phyloP scores from a whole-genome alignment of 1,140 invertebrate species.

The Rhynchophorus ferrugineus region DNA sequence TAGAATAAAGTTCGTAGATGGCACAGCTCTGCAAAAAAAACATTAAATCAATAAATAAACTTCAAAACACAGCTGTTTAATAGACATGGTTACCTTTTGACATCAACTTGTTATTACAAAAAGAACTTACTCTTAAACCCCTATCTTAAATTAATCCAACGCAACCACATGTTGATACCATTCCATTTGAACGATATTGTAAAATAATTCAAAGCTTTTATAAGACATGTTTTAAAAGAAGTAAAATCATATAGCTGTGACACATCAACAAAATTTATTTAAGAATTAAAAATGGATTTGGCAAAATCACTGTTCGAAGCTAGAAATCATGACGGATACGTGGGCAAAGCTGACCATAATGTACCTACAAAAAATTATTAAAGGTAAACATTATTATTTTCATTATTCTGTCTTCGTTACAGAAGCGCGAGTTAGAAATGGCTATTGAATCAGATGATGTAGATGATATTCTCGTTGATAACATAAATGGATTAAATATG shows the following conservation, averaged over 20 bases:
- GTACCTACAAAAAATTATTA: conserved; percentile 44
- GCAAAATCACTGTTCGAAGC: conserved; percentile 79
- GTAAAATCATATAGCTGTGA: not conserved
- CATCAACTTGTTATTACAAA: not conserved
- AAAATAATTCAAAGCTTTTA: no score
- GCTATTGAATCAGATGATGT: conserved; percentile 75
- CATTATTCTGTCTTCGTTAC: conserved; percentile 14
- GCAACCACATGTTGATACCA: not conserved
- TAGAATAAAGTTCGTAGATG: no score
- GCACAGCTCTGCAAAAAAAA: no score
- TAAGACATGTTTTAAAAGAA: no score
- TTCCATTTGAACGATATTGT: not conserved
- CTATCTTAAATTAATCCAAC: not conserved
- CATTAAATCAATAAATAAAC: not conserved
- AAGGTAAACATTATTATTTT: not conserved
- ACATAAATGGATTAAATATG: conserved; percentile 55
- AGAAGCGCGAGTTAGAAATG: conserved; percentile 67
- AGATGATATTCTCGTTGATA: conserved; percentile 54
- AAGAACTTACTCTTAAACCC: not conserved
- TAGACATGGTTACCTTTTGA: not conserved
- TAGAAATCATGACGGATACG: conserved; percentile 80
- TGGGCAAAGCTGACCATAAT: conserved; percentile 72
- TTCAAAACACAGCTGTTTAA: not conserved
- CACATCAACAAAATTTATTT: not conserved
- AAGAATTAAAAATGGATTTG: conserved; percentile 60